These are phyloP conservation scores for Zaprionus camerounensis DNA, from an alignment of 1,140 invertebrate species.

Conservation along the genomic window DNA sequence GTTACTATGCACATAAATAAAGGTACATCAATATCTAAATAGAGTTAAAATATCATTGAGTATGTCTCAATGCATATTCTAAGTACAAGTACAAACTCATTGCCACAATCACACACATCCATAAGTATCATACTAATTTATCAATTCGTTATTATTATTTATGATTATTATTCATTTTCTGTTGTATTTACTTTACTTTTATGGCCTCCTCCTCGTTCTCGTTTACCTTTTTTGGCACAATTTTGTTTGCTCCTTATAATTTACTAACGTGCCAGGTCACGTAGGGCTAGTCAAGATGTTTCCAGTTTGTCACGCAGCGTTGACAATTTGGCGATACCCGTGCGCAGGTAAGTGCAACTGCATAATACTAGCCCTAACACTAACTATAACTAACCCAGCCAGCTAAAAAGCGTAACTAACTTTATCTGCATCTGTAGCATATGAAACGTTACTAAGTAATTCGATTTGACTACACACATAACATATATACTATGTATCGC, in stretches of 20 bases:
- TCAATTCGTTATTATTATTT: slow-evolving; percentile 8
- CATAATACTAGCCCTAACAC: slow-evolving; percentile 25
- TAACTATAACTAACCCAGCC: background rate
- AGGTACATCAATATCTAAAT: background rate
- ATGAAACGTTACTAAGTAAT: slow-evolving; percentile 20
- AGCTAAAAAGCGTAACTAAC: slow-evolving; percentile 22
- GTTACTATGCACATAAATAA: slow-evolving; percentile 2
- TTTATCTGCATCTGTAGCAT: background rate
- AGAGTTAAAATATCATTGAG: background rate
- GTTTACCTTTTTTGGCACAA: slow-evolving; percentile 66
- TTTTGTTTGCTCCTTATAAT: slow-evolving; percentile 81
- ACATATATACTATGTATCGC: background rate
- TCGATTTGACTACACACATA: slow-evolving; percentile 1
- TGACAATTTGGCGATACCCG: slow-evolving; percentile 84
- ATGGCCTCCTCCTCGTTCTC: slow-evolving; percentile 23
- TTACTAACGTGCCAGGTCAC: slow-evolving; percentile 87
- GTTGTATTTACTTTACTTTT: slow-evolving; percentile 43
- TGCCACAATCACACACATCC: background rate
- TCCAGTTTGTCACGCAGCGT: slow-evolving; percentile 87
- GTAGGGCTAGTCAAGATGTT: slow-evolving; percentile 91
- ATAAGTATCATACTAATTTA: slow-evolving; percentile 1
- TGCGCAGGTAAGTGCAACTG: slow-evolving; percentile 81
- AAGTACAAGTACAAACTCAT: slow-evolving; percentile 3
- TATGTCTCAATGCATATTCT: slow-evolving; percentile 3
- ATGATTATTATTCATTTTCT: slow-evolving; percentile 41